These are phyloP conservation scores for Leguminivora glycinivorella DNA, from an alignment of 1,140 invertebrate genomes.

Conservation along the genomic window DNA sequence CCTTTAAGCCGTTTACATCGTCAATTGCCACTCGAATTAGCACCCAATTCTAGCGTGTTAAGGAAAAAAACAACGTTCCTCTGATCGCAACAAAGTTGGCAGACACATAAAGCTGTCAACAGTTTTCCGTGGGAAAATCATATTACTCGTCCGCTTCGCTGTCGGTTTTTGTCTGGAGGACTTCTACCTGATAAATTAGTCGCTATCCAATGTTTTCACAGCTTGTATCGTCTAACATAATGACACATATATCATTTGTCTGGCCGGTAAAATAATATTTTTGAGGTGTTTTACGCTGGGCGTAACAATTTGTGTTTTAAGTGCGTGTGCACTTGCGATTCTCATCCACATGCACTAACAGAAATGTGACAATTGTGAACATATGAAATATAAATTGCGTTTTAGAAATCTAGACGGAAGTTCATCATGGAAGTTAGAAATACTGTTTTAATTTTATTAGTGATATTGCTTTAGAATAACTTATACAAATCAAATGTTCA, in stretches of 20 bases:
- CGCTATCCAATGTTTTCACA: slow-evolving; percentile 14
- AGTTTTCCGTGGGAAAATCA: slow-evolving; percentile 18
- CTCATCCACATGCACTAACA: too few relatives aligned
- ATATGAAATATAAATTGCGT: too few relatives aligned
- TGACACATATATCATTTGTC: slow-evolving; percentile 19
- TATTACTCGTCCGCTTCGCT: slow-evolving; percentile 14
- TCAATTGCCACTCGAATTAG: not conserved
- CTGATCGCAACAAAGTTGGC: slow-evolving; percentile 10
- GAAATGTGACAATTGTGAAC: too few relatives aligned
- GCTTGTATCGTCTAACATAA: slow-evolving; percentile 21
- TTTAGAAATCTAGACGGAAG: too few relatives aligned
- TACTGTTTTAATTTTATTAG: too few relatives aligned
- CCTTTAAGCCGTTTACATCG: not conserved
- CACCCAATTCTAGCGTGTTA: not conserved
- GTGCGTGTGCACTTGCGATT: too few relatives aligned
- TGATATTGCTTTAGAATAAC: not conserved
- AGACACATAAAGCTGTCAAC: slow-evolving; percentile 18
- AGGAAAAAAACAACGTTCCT: not conserved
- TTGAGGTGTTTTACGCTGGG: not conserved
- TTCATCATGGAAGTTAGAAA: too few relatives aligned
- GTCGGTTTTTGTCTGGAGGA: slow-evolving; percentile 8
- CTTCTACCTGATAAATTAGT: slow-evolving; percentile 21
- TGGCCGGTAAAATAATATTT: slow-evolving; percentile 12
- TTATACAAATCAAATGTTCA: not conserved
- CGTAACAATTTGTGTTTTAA: not conserved